These are phyloP conservation scores for Mamestra configurata DNA, from an alignment of 1,140 invertebrate species.

Conservation along the genomic window DNA sequence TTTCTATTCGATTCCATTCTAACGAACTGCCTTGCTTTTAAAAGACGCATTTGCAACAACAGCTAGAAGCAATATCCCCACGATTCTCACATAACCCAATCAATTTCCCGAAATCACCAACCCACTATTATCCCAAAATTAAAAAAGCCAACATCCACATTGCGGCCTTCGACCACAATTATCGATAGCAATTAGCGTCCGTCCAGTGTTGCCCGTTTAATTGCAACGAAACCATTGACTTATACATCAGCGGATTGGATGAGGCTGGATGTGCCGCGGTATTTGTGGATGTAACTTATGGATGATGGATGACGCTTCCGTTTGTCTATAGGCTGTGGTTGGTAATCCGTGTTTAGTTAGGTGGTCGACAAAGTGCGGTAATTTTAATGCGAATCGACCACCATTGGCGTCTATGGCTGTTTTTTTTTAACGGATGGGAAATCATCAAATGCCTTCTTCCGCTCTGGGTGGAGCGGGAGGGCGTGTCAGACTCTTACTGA, in stretches of 20 bases:
- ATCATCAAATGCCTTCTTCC: too few relatives aligned
- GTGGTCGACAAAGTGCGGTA: too few relatives aligned
- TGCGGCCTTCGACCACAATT: not conserved
- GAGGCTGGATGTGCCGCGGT: not conserved
- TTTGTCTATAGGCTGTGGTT: conserved; percentile 10
- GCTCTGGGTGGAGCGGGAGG: too few relatives aligned
- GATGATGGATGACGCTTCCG: conserved; percentile 15
- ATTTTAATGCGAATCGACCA: too few relatives aligned
- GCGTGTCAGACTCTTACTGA: too few relatives aligned
- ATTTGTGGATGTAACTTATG: not conserved
- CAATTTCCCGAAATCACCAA: not conserved
- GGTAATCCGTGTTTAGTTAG: not conserved
- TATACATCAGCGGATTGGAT: conserved; percentile 17
- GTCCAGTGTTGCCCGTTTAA: not conserved
- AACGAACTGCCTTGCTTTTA: too few relatives aligned
- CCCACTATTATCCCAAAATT: not conserved
- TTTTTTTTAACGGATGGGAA: too few relatives aligned
- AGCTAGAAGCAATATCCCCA: too few relatives aligned
- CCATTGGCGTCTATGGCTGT: too few relatives aligned
- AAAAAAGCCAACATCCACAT: not conserved
- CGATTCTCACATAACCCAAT: too few relatives aligned
- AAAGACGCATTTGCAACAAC: too few relatives aligned
- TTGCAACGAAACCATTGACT: conserved; percentile 24
- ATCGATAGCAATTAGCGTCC: conserved; percentile 17
- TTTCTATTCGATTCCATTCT: too few relatives aligned